Evolutionary conservation across 2,888 invertebrate species (phyloP), one percentile per base, ranked within the genome.

Genomic region (Sympetrum striolatum): DNA sequence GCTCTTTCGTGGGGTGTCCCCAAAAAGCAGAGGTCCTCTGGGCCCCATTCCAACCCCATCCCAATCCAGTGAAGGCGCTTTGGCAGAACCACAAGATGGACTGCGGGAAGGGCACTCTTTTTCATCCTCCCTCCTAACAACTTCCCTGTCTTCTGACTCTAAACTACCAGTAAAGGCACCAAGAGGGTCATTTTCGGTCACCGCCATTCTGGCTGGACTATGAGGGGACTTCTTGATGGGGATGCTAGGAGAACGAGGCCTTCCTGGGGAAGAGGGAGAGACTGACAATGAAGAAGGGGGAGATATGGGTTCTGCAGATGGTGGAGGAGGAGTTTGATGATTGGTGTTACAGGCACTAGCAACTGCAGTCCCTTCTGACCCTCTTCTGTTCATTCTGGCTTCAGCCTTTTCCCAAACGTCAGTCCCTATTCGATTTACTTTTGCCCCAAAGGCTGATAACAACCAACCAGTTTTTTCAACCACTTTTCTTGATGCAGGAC

Each of bases 171-270:
- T 93, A 2, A 98, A 94, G 6, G 98, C 98, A 10, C 98, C 98
- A 37, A 98, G 94, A 0, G 98, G 98, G 94, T 98, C 98, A 94
- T 98, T 98, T 93, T 97, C 96, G 0, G 98, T 97, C 0, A 98
- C 98, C 0, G 98, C 97, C 3, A 98, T 98, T 91, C 98, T 95
- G 44, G 93, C 93, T 60, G 96, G 96, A 90, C 92, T 92, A 58
- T 91, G 91, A 12, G 92, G 92, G 0, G 97, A 96, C 86, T 96
- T 94, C 93, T 96, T 96, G 93, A 91, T 91, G 60, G 91, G 91
- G 44, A 81, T 90, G 22, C 44, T 90, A 37, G 86, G 86, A 86
- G 86, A 86, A 35, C 86, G 86, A 35, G 86, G 86, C 18, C 73
- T 90, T 25, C 64, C 80, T 22, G 80, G 64, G 8, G 90, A 81